A percentile compares a stretch with the other conserved stretches of the same genome.
Evolutionary conservation across 2,888 invertebrate species (phyloP).

Genomic region (Margaritifera margaritifera): DNA sequence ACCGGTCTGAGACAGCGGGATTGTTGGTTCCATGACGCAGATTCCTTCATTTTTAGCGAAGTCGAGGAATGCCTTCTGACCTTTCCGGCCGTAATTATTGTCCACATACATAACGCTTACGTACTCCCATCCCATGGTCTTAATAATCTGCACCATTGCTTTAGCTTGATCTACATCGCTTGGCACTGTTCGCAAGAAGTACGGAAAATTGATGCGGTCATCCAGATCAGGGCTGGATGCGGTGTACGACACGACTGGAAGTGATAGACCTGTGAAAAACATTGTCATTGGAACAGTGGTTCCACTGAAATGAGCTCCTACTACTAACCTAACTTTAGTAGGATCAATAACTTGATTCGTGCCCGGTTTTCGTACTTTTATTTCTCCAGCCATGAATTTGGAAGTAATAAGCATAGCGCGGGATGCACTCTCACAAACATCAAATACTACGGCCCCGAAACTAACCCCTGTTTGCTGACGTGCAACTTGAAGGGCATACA

Average conservation of each 20-base stretch:
- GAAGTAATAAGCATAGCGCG: conserved; percentile 20
- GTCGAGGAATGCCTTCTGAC: conserved; percentile 38
- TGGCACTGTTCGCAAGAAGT: conserved; percentile 56
- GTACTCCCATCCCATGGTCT: conserved; percentile 49
- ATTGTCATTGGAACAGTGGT: conserved; percentile 48
- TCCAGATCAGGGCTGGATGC: conserved; percentile 53
- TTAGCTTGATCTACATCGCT: conserved; percentile 54
- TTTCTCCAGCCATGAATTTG: conserved; percentile 25
- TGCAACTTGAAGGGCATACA: conserved; percentile 36
- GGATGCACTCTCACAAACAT: conserved; percentile 54
- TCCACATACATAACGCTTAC: conserved; percentile 52
- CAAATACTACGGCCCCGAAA: conserved; percentile 54
- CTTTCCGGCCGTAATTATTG: conserved; percentile 58
- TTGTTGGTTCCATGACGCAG: conserved; percentile 47
- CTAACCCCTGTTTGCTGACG: conserved; percentile 30
- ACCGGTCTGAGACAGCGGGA: conserved; percentile 30
- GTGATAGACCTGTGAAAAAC: conserved; percentile 37
- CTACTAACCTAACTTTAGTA: conserved; percentile 70
- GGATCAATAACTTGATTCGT: conserved; percentile 15
- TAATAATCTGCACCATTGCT: conserved; percentile 46
- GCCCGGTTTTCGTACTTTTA: conserved; percentile 5
- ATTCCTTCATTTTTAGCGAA: conserved; percentile 35
- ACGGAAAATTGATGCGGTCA: conserved; percentile 49
- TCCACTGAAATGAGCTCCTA: conserved; percentile 74
- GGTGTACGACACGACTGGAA: conserved; percentile 53